Base-by-base conservation (phyloP, 2,797 vertebrate species). In the Salarias fasciatus region DNA sequence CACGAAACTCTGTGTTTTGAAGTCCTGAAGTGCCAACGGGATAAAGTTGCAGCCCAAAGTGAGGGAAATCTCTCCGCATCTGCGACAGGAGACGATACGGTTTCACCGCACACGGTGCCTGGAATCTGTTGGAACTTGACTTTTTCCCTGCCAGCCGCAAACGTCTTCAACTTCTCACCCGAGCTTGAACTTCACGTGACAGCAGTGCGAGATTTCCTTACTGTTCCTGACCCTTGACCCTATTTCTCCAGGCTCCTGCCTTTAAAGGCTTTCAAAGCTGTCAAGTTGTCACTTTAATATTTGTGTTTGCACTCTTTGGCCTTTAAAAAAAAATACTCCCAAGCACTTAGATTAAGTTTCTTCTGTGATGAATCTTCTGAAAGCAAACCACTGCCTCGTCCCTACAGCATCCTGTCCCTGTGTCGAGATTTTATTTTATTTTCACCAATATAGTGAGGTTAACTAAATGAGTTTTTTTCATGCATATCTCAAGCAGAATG, bases 1-100 rank as follows among this genome's bases (percentile, higher is more conserved):
- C 35, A 28, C 14, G 31, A 64, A 80, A 64, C 48, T 53, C 37
- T 2, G 31, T 81, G 74, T 81, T 89, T 79, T 82, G 83, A 80
- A 74, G 73, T 60, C 65, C 52, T 50, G 29, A 82, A 78, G 76
- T 75, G 75, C 44, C 72, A 58, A n/a, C 29, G 7, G 69, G 82
- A 59, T 84, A 59, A 52, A 52, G 73, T 79, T 85, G 33, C 83
- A 70, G 65, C 77, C 70, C 75, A 57, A 74, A 73, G 75, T 6
- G 12, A 67, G 68, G 72, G 60, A 63, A 48, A 53, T 64, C 72
- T 57, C 28, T 56, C 50, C 38, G 46, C 71, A 3, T 58, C 52
- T 3, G 58, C 68, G 75, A 79, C 64, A 41, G 48, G 49, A 63
- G 50, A 62, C 11, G 72, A 52, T 65, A 61, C 48, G 45, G 45